Conservation (phyloP, 2,797 vertebrate species). For the Pantherophis alleghaniensis region DNA sequence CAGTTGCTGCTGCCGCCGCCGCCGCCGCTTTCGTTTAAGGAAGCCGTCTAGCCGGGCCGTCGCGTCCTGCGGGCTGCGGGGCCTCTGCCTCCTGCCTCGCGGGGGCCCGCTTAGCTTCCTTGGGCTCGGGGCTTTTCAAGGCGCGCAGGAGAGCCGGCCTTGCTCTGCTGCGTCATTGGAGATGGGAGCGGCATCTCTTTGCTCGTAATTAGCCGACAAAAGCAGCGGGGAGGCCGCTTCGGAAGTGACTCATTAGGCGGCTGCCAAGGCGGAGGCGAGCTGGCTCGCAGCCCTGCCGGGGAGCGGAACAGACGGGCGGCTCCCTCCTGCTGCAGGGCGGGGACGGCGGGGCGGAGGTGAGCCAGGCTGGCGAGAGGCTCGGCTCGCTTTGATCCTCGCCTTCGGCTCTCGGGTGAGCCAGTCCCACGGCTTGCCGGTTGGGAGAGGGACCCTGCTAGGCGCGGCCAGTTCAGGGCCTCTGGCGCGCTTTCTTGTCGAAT, state of each 20-base stretch:
- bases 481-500: background rate
- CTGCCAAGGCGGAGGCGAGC: slow-evolving; percentile 7
- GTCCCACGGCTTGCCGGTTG: background rate
- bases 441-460: background rate
- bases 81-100: background rate
- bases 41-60: background rate
- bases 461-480: background rate
- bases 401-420: too few species aligned
- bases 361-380: background rate
- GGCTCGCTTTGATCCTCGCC: background rate
- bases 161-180: background rate
- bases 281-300: background rate
- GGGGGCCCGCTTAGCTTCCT: background rate
- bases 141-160: background rate
- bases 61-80: background rate
- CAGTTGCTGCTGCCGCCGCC: background rate
- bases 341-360: background rate
- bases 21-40: too few species aligned
- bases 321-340: background rate
- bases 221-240: slow-evolving; percentile 29
- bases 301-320: slow-evolving; percentile 4
- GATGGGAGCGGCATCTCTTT: background rate
- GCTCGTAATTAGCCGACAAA: slow-evolving; percentile 25
- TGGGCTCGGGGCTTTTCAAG: background rate
- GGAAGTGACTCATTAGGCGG: slow-evolving; percentile 44